These are phyloP conservation scores for Hypanus sabinus DNA, from an alignment of 2,113 vertebrate genomes.

Conservation along the genomic window DNA sequence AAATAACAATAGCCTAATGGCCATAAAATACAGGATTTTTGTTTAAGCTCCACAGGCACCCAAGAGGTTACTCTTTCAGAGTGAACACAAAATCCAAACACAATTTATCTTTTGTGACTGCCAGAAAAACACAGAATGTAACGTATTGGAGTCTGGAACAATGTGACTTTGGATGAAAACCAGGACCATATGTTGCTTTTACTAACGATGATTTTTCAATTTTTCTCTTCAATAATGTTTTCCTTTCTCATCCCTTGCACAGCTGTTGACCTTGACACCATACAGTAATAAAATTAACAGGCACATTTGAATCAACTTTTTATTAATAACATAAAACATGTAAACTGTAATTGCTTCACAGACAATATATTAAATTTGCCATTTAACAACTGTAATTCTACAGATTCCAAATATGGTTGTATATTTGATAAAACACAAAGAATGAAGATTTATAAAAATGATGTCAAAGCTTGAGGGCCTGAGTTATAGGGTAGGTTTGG, in stretches of 20 bases:
- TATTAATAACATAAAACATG: neutral
- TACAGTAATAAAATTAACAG: neutral
- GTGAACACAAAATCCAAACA: neutral
- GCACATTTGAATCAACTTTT: neutral
- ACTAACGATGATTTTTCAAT: slow-evolving; percentile 12
- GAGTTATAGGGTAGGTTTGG: too few relatives aligned
- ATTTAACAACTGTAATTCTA: neutral
- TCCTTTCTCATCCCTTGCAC: neutral
- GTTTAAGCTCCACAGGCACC: neutral
- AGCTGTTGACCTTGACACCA: slow-evolving; percentile 28
- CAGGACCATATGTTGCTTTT: neutral
- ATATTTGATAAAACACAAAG: neutral
- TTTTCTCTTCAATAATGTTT: neutral
- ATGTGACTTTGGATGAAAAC: neutral
- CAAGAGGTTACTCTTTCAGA: neutral
- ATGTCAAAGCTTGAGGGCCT: too few relatives aligned
- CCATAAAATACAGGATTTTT: neutral
- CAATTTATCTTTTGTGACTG: neutral
- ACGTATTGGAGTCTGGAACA: neutral
- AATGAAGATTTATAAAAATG: too few relatives aligned
- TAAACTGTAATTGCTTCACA: neutral
- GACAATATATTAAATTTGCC: neutral
- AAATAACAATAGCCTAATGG: neutral
- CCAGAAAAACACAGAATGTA: neutral
- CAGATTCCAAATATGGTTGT: neutral